Percentiles rank a stretch among this genome's conserved stretches.
phyloP scores from a whole-genome alignment of 2,888 invertebrate species.

The Margaritifera margaritifera region DNA sequence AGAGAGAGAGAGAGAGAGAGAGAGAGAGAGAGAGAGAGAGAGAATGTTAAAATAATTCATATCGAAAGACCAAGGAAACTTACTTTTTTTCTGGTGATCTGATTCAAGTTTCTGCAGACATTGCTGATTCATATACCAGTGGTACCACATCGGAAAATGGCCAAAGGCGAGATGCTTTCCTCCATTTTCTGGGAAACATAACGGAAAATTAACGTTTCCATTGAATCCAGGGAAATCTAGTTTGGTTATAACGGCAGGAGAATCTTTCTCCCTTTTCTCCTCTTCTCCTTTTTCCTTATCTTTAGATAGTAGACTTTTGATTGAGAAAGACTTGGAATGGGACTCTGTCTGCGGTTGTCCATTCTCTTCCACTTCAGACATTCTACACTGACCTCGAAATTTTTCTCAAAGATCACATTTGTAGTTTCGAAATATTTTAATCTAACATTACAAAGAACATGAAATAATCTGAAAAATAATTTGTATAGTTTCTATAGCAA shows the following conservation, averaged over 20 bases:
- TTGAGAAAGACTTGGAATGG: slow-evolving; percentile 52
- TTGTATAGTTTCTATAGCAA: no score
- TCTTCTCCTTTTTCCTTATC: slow-evolving; percentile 17
- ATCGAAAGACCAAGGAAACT: not conserved
- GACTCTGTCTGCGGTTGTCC: no score
- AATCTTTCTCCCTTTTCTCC: slow-evolving; percentile 22
- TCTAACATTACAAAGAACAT: no score
- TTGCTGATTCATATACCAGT: slow-evolving; percentile 50
- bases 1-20: no score
- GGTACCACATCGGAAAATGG: slow-evolving; percentile 47
- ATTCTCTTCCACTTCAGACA: no score
- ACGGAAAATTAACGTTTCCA: not conserved
- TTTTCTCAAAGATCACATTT: no score
- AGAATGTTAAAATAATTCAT: no score
- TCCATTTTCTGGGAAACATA: slow-evolving; percentile 15
- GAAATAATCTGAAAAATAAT: no score
- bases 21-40: no score
- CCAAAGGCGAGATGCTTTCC: slow-evolving; percentile 26
- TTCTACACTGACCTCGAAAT: no score
- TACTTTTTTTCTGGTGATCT: slow-evolving; percentile 17
- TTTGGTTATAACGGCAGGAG: slow-evolving; percentile 41
- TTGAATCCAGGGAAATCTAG: slow-evolving; percentile 33
- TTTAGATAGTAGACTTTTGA: slow-evolving; percentile 58
- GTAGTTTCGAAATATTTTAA: no score
- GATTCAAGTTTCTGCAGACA: slow-evolving; percentile 32